Conservation (phyloP, 2,113 vertebrate species). For the Lycaon pictus region DNA sequence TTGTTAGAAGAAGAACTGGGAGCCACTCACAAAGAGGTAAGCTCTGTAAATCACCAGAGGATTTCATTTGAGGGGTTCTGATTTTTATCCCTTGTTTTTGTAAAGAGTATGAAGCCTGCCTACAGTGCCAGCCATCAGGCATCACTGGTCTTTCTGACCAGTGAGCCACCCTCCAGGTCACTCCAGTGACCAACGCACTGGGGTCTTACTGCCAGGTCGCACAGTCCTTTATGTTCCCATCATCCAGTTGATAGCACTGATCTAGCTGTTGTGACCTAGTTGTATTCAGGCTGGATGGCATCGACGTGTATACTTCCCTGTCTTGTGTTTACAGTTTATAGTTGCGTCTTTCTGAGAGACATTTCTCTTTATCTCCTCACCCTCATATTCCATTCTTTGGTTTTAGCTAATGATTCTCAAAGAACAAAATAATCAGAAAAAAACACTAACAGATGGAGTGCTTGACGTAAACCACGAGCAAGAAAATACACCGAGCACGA, state of each 20-base stretch:
- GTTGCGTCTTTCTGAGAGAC: constrained; percentile 15
- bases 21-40: constrained; percentile 96
- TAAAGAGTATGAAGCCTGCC: neutral
- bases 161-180: accelerated
- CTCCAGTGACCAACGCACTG: accelerated
- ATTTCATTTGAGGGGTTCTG: accelerated
- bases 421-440: constrained; percentile 96
- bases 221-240: neutral
- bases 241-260: neutral
- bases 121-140: accelerated
- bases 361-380: constrained; percentile 44
- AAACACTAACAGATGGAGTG: constrained; percentile 90
- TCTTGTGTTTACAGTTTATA: neutral
- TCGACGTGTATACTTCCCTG: accelerated
- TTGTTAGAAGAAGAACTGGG: constrained; percentile 96
- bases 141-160: neutral
- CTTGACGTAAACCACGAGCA: constrained; percentile 92
- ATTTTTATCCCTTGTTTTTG: neutral
- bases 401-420: constrained; percentile 94
- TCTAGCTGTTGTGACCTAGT: neutral
- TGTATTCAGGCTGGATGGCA: accelerated
- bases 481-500: constrained; percentile 91
- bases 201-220: neutral
- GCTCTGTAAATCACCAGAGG: neutral
- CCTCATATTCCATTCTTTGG: neutral